Evolutionary conservation across 2,797 vertebrate species (phyloP).

Genomic region (Lepilemur septentrionalis): DNA sequence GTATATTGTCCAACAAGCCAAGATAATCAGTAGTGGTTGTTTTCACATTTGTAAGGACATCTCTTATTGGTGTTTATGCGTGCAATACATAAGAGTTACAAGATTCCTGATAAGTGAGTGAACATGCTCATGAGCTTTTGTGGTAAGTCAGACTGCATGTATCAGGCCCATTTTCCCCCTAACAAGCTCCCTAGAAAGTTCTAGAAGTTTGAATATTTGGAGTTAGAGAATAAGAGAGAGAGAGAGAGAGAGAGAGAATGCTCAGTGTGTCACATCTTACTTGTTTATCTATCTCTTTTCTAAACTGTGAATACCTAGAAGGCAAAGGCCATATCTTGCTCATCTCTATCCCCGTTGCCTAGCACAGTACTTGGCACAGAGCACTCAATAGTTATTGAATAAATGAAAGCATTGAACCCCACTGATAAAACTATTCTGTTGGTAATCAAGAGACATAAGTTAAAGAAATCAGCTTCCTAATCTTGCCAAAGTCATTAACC

Average conservation of each 20-base stretch:
- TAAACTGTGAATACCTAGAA: neutral
- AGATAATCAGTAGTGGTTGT: neutral
- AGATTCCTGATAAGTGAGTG: neutral
- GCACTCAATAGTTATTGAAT: neutral
- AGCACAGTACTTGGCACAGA: neutral
- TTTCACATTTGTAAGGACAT: neutral
- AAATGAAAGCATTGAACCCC: neutral
- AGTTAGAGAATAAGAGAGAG: neutral
- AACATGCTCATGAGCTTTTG: neutral
- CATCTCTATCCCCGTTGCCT: neutral
- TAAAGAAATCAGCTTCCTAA: constrained; percentile 16
- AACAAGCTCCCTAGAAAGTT: neutral
- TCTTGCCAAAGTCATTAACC: constrained; percentile 17
- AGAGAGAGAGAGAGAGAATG: too few relatives aligned
- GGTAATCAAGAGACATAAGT: neutral
- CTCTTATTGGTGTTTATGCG: neutral
- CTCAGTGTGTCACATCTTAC: neutral
- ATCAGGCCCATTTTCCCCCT: neutral
- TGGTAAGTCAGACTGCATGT: neutral
- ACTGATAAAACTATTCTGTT: neutral
- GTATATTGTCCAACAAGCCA: neutral
- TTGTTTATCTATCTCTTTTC: neutral
- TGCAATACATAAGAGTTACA: neutral
- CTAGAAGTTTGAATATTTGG: neutral
- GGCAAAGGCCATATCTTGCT: neutral